A percentile compares a stretch with the other conserved stretches of the same genome.
These are phyloP conservation scores for Caenorhabditis imperialis DNA, from an alignment of 2,888 invertebrate genomes.

Conservation along the genomic window DNA sequence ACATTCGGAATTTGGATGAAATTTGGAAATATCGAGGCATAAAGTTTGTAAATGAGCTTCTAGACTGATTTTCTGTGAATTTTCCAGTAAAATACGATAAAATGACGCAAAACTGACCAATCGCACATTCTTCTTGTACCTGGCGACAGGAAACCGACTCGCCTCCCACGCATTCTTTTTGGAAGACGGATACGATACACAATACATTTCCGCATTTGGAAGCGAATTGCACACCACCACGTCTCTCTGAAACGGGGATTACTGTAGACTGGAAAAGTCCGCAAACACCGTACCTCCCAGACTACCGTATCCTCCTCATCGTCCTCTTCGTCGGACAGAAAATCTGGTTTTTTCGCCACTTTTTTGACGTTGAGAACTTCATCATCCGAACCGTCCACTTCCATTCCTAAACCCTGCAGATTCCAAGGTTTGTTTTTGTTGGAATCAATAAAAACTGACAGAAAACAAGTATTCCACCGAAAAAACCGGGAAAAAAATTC, in stretches of 20 bases:
- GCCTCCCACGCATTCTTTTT: constrained; percentile 54
- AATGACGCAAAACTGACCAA: constrained; percentile 57
- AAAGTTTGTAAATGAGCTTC: too few relatives aligned
- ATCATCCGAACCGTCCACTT: constrained; percentile 33
- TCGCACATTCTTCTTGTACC: constrained; percentile 64
- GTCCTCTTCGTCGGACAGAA: constrained; percentile 29
- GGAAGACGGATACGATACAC: constrained; percentile 57
- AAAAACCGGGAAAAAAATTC: too few relatives aligned
- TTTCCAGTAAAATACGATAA: too few relatives aligned
- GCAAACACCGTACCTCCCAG: constrained; percentile 23
- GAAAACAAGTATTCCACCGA: not conserved
- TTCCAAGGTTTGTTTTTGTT: too few relatives aligned
- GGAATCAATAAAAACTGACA: too few relatives aligned
- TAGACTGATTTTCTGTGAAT: not conserved
- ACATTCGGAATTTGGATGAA: too few relatives aligned
- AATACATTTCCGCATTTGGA: constrained; percentile 54
- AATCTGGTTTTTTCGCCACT: constrained; percentile 23
- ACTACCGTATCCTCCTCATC: constrained; percentile 23
- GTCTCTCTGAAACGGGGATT: constrained; percentile 37
- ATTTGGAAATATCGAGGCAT: too few relatives aligned
- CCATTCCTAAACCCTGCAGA: constrained; percentile 11
- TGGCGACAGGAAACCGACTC: constrained; percentile 32
- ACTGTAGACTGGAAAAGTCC: not conserved
- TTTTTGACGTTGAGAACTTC: not conserved
- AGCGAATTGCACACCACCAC: constrained; percentile 49